Conservation (phyloP, 2,113 vertebrate species). For the Cavia aperea region DNA sequence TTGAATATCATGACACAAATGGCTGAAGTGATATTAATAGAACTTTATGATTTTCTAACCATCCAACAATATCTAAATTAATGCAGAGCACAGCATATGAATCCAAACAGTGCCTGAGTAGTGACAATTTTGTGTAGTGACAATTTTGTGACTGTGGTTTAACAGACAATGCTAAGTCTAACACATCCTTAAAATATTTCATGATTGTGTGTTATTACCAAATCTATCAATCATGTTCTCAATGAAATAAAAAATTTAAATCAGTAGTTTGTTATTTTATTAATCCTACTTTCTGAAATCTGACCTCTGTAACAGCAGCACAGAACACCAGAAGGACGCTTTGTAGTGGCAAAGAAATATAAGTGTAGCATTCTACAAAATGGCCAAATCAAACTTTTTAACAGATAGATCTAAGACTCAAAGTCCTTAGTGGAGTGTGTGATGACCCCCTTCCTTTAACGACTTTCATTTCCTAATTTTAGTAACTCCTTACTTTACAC, state of each 20-base stretch:
- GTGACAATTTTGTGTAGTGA: background rate
- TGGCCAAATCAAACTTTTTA: background rate
- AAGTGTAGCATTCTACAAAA: background rate
- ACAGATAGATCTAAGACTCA: background rate
- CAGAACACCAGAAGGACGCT: background rate
- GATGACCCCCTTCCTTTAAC: slow-evolving; percentile 34
- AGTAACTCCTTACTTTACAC: background rate
- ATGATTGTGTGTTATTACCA: background rate
- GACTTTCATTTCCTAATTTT: slow-evolving; percentile 37
- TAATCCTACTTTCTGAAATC: background rate
- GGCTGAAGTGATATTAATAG: slow-evolving; percentile 1
- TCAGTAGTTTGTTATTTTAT: background rate
- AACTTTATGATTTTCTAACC: background rate
- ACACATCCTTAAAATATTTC: slow-evolving; percentile 5
- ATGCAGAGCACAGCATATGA: slow-evolving; percentile 11
- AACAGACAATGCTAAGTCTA: slow-evolving; percentile 3
- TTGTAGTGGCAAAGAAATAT: background rate
- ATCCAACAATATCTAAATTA: slow-evolving; percentile 18
- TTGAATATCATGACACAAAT: background rate
- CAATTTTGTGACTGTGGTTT: background rate
- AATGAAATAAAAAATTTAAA: background rate
- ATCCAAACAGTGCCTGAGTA: background rate
- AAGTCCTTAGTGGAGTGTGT: background rate
- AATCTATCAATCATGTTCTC: background rate
- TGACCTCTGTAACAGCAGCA: background rate